Evolutionary conservation across 2,797 vertebrate genomes (phyloP), one percentile per base, ranked within the genome.

Genomic region (Brachyalestes nurse): DNA sequence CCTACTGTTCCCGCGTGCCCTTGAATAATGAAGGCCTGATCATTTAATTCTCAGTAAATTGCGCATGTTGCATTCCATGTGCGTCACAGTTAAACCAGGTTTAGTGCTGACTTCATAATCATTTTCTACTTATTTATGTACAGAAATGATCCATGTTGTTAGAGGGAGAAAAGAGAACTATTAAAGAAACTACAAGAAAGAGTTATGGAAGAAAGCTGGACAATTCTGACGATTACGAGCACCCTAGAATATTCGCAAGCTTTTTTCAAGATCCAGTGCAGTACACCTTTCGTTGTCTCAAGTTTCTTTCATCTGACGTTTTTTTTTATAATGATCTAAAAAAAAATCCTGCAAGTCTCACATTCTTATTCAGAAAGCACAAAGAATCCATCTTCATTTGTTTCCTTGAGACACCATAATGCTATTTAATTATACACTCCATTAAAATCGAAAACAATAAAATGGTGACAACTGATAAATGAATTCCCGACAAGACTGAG

Each of bases 401-500:
- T 89, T 82, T 88, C 57, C 61, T 12, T 58, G 72, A 86, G 80
- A 88, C 88, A 83, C 81, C 88, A 83, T 85, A 86, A 88, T 80
- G 88, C 83, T 82, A 16, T 84, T 75, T 82, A 84, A 88, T 90
- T 87, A 89, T 82, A 82, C 76, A 62, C 77, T 71, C 82, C 80
- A 85, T 87, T 86, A 86, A 87, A 89, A 88, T 85, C 80, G 80
- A 86, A 90, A 86, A 88, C 88, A 88, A 88, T 87, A 85, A 80
- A 72, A 82, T 79, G 53, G 40, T 86, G 88, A 89, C 88, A 86
- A 74, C 83, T 86, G 81, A 88, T 79, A 72, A 67, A 84, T 87
- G 57, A 83, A 60, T 85, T 79, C 58, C 82, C 77, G 17, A 77
- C 23, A 70, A 65, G 49, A 80, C 61, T 72, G 65, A 71, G 49